Evolutionary conservation across 35 echinoderm and acorn worm species (phyloP).

Genomic region (Apostichopus californicus): DNA sequence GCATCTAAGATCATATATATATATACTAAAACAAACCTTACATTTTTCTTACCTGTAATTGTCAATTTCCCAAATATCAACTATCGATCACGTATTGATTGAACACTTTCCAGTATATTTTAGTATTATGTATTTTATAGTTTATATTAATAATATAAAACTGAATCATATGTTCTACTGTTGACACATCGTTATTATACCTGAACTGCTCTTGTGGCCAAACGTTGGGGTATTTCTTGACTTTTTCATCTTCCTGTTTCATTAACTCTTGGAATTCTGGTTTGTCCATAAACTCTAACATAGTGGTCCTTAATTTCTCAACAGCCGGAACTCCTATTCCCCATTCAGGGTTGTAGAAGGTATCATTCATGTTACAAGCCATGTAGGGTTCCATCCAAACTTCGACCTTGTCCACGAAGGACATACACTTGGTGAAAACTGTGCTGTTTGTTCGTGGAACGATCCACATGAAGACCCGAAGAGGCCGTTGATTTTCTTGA

Average conservation of each 20-base stretch:
- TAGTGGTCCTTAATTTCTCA: not conserved
- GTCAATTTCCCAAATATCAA: too few relatives aligned
- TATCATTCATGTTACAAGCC: not conserved
- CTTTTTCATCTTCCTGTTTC: not conserved
- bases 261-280: not conserved
- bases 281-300: not conserved
- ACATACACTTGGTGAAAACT: slow-evolving; percentile 36
- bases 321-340: not conserved
- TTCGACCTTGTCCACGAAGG: slow-evolving; percentile 15
- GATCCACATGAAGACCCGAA: slow-evolving; percentile 8
- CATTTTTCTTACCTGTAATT: too few relatives aligned
- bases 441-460: slow-evolving; percentile 22
- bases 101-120: too few relatives aligned
- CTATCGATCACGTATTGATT: too few relatives aligned
- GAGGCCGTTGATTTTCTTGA: not conserved
- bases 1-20: not conserved
- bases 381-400: slow-evolving; percentile 10
- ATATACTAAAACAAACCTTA: not conserved
- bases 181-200: not conserved
- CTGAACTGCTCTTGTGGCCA: not conserved
- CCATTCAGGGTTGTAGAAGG: not conserved
- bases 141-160: too few relatives aligned
- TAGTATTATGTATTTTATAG: too few relatives aligned
- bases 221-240: not conserved
- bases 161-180: too few relatives aligned